Evolutionary conservation across 2,888 invertebrate species (phyloP).

Genomic region (Drosophila pseudotakahashii): DNA sequence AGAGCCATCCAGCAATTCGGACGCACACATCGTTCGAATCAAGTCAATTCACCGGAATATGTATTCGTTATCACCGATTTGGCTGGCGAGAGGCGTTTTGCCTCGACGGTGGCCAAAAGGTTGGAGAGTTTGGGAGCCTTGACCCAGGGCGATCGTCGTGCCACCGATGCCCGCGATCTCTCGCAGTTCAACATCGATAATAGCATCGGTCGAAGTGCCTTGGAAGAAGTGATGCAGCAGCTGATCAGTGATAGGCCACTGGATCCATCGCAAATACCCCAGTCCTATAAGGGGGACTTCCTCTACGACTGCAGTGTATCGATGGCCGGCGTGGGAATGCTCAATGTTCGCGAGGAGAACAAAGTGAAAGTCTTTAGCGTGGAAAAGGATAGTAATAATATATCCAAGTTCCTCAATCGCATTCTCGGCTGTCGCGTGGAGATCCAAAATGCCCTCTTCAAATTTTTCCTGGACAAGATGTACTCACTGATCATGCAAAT

Average conservation of each 20-base stretch:
- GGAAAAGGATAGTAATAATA: conserved; percentile 97
- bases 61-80: conserved; percentile 99
- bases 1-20: conserved; percentile 99
- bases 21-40: conserved; percentile 97
- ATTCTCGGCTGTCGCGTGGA: conserved; percentile 99
- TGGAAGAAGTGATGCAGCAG: conserved; percentile 97
- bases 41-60: conserved; percentile 99
- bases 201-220: conserved; percentile 95
- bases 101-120: conserved; percentile 97
- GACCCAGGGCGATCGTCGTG: conserved; percentile 99
- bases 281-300: conserved; percentile 95
- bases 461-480: conserved; percentile 98
- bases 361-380: conserved; percentile 87
- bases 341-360: conserved; percentile 90
- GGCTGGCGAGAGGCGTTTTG: conserved; percentile 98
- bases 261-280: conserved; percentile 92
- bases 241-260: conserved; percentile 94
- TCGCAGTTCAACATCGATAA: conserved; percentile 99
- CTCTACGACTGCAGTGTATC: conserved; percentile 96
- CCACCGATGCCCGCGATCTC: conserved; percentile 98
- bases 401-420: conserved; percentile 98
- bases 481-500: conserved; percentile 96
- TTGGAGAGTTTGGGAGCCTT: conserved; percentile 97
- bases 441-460: conserved; percentile 97
- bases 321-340: conserved; percentile 95